These are phyloP conservation scores for Pangasius djambal DNA, from an alignment of 2,797 vertebrate genomes.

Conservation along the genomic window DNA sequence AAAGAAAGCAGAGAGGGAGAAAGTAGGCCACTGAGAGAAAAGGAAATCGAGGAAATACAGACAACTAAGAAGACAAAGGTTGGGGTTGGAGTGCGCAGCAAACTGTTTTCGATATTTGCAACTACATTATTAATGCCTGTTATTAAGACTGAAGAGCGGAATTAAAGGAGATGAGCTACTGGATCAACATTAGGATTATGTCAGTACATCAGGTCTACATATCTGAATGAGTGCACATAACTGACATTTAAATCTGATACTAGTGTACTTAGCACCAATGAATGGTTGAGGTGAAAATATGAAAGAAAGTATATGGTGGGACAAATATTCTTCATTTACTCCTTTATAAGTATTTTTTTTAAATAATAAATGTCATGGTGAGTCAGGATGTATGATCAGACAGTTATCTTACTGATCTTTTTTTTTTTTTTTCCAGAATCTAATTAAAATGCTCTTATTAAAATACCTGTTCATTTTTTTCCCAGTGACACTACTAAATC, in stretches of 20 bases:
- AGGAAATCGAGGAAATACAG: constrained; percentile 25
- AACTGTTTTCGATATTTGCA: constrained; percentile 3
- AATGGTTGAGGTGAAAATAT: neutral
- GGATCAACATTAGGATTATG: neutral
- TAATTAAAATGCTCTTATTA: too few species aligned
- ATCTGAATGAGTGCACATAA: neutral
- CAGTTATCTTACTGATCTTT: neutral
- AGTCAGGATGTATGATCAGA: neutral
- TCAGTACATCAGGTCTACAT: neutral
- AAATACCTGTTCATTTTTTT: neutral
- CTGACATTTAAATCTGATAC: neutral
- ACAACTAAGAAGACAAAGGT: constrained; percentile 23
- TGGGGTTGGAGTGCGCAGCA: neutral
- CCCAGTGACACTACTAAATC: neutral
- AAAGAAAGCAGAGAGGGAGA: constrained; percentile 30
- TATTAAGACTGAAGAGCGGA: neutral
- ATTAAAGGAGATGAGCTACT: neutral
- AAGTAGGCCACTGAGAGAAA: constrained; percentile 37
- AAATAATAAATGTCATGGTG: neutral
- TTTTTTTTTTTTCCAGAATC: neutral
- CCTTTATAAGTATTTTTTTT: neutral
- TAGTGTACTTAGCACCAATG: too few species aligned
- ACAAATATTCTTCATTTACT: neutral
- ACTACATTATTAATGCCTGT: neutral
- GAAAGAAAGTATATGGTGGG: neutral